Evolutionary conservation across 2,888 invertebrate species (phyloP).

Genomic region (Nineta flava): DNA sequence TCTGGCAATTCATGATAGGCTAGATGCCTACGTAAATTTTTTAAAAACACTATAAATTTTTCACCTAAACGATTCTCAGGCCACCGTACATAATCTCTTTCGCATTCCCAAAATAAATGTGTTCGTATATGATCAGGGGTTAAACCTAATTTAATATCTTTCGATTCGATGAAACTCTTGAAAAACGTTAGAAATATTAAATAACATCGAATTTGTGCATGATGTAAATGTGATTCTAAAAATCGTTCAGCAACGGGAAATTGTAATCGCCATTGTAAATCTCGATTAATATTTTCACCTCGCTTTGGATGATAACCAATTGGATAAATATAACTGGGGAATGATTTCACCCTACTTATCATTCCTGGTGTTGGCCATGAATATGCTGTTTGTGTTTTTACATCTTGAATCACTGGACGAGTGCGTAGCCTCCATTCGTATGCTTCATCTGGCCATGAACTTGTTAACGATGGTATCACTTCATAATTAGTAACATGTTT

Average conservation of each 20-base stretch:
- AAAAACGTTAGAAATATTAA: constrained; percentile 51
- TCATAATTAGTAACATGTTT: constrained; percentile 37
- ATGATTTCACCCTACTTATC: constrained; percentile 45
- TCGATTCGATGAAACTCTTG: constrained; percentile 53
- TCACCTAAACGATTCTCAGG: constrained; percentile 57
- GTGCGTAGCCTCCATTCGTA: constrained; percentile 48
- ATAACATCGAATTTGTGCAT: constrained; percentile 54
- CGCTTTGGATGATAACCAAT: constrained; percentile 48
- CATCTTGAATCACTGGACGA: constrained; percentile 37
- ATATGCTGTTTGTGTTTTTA: constrained; percentile 37
- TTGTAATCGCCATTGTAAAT: constrained; percentile 61
- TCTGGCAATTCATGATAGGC: constrained; percentile 40
- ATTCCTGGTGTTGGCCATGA: constrained; percentile 55
- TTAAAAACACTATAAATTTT: constrained; percentile 43
- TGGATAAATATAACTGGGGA: constrained; percentile 55
- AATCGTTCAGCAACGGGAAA: constrained; percentile 65
- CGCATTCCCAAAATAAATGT: constrained; percentile 63
- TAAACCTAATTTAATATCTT: constrained; percentile 44
- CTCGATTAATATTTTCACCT: constrained; percentile 39
- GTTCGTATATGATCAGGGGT: constrained; percentile 55
- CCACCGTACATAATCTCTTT: constrained; percentile 52
- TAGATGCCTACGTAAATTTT: constrained; percentile 43
- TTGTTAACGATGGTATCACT: constrained; percentile 51
- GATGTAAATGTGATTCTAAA: constrained; percentile 52
- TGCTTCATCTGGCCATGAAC: constrained; percentile 57